Evolutionary conservation across 2,797 vertebrate genomes (phyloP).

Genomic region (Choloepus didactylus): DNA sequence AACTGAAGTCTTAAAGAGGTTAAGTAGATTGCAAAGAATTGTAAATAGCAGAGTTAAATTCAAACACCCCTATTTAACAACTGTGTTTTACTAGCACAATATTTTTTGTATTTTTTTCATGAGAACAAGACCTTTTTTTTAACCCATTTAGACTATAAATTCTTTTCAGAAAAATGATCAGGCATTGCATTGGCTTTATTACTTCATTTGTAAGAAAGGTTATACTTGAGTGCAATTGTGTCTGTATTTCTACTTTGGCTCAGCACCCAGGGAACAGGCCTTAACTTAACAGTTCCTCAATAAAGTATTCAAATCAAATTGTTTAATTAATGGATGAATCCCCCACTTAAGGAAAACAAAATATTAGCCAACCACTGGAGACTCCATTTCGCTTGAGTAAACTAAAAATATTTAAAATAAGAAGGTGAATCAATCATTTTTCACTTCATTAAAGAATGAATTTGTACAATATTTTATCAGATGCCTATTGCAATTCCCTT

Average conservation of each 20-base stretch:
- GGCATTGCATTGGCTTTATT: neutral
- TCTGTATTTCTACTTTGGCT: neutral
- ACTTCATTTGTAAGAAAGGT: neutral
- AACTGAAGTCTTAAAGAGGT: neutral
- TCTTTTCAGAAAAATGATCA: neutral
- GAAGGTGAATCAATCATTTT: slow-evolving; percentile 1
- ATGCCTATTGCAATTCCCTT: neutral
- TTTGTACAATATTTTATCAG: neutral
- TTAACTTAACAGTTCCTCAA: neutral
- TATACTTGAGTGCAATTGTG: neutral
- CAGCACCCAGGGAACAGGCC: neutral
- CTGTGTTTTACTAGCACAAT: neutral
- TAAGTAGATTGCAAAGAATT: neutral
- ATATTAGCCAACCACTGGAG: neutral
- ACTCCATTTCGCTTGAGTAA: neutral
- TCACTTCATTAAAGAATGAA: neutral
- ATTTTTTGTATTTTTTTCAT: neutral
- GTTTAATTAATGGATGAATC: slow-evolving; percentile 9
- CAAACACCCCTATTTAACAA: neutral
- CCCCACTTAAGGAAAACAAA: neutral
- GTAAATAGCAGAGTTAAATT: neutral
- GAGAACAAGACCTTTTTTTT: neutral
- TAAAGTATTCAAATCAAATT: neutral
- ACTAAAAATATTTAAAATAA: slow-evolving; percentile 10
- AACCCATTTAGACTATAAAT: neutral